A percentile compares a stretch with the other conserved stretches of the same genome.
Evolutionary conservation across 2,113 vertebrate species (phyloP).

Genomic region (Grantiella picta): DNA sequence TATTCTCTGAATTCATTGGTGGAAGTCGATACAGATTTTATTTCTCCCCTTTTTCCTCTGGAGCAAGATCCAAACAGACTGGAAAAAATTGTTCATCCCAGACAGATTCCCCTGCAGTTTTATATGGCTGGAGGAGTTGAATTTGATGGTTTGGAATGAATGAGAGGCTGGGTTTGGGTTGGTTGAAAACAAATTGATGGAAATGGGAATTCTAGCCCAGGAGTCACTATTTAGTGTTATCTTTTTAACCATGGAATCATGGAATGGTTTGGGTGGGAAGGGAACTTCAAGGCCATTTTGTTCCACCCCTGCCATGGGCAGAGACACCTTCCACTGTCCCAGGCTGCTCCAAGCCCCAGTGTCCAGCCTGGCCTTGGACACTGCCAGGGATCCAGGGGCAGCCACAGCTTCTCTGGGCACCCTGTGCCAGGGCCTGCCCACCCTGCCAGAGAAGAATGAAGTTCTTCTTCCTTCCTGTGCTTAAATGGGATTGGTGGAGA

Average conservation of each 20-base stretch:
- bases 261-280: background rate
- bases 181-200: background rate
- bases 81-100: background rate
- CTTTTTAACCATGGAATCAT: background rate
- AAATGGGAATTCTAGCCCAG: background rate
- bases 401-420: background rate
- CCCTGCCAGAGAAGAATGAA: background rate
- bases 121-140: background rate
- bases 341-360: background rate
- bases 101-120: background rate
- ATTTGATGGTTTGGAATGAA: background rate
- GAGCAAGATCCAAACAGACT: background rate
- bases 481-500: too few relatives aligned
- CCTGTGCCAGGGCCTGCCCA: background rate
- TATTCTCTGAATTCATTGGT: background rate
- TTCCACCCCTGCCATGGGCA: background rate
- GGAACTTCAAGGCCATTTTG: background rate
- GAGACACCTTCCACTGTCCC: background rate
- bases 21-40: background rate
- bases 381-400: background rate
- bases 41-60: background rate
- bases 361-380: background rate
- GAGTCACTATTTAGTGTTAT: rapidly evolving
- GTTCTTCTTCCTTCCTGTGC: background rate
- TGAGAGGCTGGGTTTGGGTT: background rate